Percentiles rank a stretch among this genome's conserved stretches.
Evolutionary conservation across 2,797 vertebrate species (phyloP).

Genomic region (Rallus crepitans): DNA sequence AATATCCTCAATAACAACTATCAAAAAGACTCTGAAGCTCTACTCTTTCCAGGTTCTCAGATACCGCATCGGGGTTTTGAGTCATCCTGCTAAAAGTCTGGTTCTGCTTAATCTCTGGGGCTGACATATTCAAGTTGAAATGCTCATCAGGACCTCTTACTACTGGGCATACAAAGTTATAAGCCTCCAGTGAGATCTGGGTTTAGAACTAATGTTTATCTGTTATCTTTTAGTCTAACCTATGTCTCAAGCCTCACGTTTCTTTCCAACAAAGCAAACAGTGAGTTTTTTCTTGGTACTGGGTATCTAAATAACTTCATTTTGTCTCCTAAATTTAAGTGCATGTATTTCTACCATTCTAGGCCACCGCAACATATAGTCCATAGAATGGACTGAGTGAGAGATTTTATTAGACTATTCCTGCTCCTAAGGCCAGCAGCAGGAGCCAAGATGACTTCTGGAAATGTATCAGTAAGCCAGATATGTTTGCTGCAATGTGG

Average conservation of each 20-base stretch:
- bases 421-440: neutral
- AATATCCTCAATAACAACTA: neutral
- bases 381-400: neutral
- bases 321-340: neutral
- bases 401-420: neutral
- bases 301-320: neutral
- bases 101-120: neutral
- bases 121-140: neutral
- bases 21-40: neutral
- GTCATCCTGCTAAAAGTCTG: neutral
- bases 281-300: neutral
- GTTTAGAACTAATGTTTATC: neutral
- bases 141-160: neutral
- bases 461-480: neutral
- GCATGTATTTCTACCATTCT: neutral
- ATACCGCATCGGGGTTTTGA: neutral
- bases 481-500: neutral
- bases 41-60: neutral
- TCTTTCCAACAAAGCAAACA: neutral
- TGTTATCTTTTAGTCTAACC: neutral
- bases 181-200: neutral
- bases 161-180: neutral
- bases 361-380: accelerated
- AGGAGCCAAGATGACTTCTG: neutral
- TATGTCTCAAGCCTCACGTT: neutral